phyloP scores from a whole-genome alignment of 2,888 invertebrate species.

The Platycnemis pennipes region DNA sequence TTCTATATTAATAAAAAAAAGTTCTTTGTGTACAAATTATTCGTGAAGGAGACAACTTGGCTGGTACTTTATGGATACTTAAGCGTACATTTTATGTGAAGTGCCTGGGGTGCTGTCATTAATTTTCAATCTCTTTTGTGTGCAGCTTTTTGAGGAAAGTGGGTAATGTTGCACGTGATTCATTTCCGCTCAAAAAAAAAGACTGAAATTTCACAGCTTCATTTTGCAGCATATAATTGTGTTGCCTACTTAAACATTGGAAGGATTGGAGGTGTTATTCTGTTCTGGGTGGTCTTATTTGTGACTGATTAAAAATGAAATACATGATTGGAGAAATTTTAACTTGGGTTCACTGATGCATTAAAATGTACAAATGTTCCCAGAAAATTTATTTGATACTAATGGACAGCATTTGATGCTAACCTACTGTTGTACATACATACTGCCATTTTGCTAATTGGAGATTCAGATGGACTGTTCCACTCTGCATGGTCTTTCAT shows the following conservation, averaged over 20 bases:
- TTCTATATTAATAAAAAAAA: constrained; percentile 37
- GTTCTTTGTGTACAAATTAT: constrained; percentile 51
- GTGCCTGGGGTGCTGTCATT: constrained; percentile 51
- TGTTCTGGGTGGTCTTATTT: not conserved
- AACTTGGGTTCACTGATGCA: constrained; percentile 27
- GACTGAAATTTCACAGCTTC: constrained; percentile 59
- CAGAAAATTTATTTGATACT: constrained; percentile 55
- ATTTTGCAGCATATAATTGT: not conserved
- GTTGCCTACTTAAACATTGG: not conserved
- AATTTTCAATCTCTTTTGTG: not conserved
- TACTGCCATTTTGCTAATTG: constrained; percentile 59
- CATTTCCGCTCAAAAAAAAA: constrained; percentile 41
- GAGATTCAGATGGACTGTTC: constrained; percentile 37
- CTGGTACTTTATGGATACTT: constrained; percentile 38
- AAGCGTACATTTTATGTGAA: constrained; percentile 49
- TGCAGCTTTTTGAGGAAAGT: constrained; percentile 11
- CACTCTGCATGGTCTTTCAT: constrained; percentile 48
- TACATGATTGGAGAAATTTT: not conserved
- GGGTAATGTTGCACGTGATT: not conserved
- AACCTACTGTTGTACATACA: constrained; percentile 54
- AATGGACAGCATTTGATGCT: constrained; percentile 28
- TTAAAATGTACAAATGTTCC: constrained; percentile 38
- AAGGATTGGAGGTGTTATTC: not conserved
- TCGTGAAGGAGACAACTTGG: constrained; percentile 34
- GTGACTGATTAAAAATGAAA: not conserved